Evolutionary conservation across 2,113 vertebrate genomes (phyloP), one percentile per base, ranked within the genome.

Genomic region (Grammomys surdaster): DNA sequence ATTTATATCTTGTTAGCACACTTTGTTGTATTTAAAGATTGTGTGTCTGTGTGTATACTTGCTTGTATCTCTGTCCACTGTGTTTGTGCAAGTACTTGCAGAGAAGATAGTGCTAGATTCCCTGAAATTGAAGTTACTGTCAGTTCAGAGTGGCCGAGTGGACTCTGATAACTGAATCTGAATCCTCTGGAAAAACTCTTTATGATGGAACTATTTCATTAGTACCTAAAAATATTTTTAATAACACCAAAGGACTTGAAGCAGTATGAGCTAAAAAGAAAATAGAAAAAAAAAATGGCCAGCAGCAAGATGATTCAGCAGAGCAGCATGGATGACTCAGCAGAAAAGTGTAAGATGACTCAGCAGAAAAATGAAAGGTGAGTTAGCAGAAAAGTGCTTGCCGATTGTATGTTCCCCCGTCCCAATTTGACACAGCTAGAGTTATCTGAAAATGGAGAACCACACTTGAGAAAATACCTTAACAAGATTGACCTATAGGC

Each of bases 241-340:
- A 63, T 33, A 90, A 84, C 48, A 88, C 7, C 26, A n/a, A 95
- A 54, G 51, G 76, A 89, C 72, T 65, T 91, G 82, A 95, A 90
- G 54, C 7, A 58, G 36, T 93, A 3, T 19, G 17, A 77, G 31
- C 28, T 43, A 84, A 84, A 84, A 56, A 58, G 51, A 36, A 81
- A 58, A 40, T 5, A 58, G 33, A 40, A 82, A 58, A 2, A 36
- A 36, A n/a, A 22, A n/a, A 22, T 2, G 36, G 36, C 33, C 11
- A 58, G 51, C 11, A 58, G 51, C 51, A 81, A 81, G 19, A 58
- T 82, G 78, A n/a, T 56, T 82, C 54, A 82, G 54, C 54, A 58
- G 31, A 33, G 13, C 16, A 33, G 31, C 31, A 69, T 69, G 31
- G 67, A 69, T 69, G 67, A 69, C 5, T 69, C 67, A 33, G 65